Evolutionary conservation across 2,797 vertebrate genomes (phyloP), one percentile per base, ranked within the genome.

Genomic region (Argyrosomus regius): DNA sequence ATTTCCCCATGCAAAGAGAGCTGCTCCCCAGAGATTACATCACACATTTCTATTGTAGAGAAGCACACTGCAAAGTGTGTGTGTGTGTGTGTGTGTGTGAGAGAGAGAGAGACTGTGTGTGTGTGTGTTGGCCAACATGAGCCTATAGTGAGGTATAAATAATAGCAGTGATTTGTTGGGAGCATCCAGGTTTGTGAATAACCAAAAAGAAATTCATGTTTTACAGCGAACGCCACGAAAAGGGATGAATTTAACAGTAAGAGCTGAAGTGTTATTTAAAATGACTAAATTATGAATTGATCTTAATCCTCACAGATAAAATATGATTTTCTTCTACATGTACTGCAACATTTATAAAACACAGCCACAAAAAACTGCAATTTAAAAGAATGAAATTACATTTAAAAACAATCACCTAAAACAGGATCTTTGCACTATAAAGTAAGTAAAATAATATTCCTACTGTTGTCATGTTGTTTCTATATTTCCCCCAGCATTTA

Each of bases 11-110:
- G 89, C 87, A 90, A 87, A 90, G 78, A 85, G 81, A 91, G 78
- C 87, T 83, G 77, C 85, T 91, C 91, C 89, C 87, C 75, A 50
- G 85, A 82, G 89, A 92, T 91, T 90, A 93, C 90, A 93, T 90
- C 90, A 93, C 49, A 39, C 89, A 64, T 90, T 90, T 91, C 79
- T 91, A 85, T 87, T 87, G 82, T 87, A 78, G 89, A 91, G 89
- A 81, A 87, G 81, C 84, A 72, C 77, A 72, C 77, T 82, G 78
- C 64, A 83, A 89, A 86, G 68, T 72, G 83, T 87, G 87, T 82
- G 84, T 75, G 66, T 71, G 66, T 28, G 72, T 75, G 75, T 72
- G 60, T 43, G 75, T 58, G 79, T 46, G 65, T 22, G 73, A 20
- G 58, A 50, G 43, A 58, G 71, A 56, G 62, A 56, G 60, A 65